phyloP scores from a whole-genome alignment of 2,888 invertebrate species.

The Merodon equestris region DNA sequence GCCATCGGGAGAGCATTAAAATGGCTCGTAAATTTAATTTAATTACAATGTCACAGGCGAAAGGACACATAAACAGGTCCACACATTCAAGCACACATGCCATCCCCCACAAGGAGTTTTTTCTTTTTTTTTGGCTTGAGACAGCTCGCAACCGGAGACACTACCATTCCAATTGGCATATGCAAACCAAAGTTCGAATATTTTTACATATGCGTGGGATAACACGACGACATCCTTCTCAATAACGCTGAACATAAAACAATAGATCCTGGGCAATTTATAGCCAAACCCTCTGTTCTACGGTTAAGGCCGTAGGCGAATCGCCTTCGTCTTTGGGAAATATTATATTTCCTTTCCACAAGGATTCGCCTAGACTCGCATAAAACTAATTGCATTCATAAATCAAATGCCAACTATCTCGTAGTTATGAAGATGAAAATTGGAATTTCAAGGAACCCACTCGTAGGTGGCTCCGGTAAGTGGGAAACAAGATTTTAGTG shows the following conservation, averaged over 20 bases:
- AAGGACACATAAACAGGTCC: neutral
- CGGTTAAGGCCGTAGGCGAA: conserved; percentile 7
- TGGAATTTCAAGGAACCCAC: conserved; percentile 56
- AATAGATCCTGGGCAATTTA: conserved; percentile 59
- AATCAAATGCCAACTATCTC: conserved; percentile 60
- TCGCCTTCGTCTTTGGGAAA: conserved; percentile 44
- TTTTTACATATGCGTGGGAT: conserved; percentile 31
- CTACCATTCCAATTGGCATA: conserved; percentile 35
- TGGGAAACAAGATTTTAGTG: conserved; percentile 3
- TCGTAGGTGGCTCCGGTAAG: conserved; percentile 14
- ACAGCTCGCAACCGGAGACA: conserved; percentile 14
- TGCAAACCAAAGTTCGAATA: neutral
- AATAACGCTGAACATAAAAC: conserved; percentile 5
- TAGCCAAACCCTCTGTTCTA: conserved; percentile 25
- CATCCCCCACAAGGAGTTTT: neutral
- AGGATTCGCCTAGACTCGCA: conserved; percentile 26
- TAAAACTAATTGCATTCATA: conserved; percentile 64
- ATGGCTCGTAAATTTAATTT: conserved; percentile 66
- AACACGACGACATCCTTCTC: neutral
- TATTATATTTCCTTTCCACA: conserved; percentile 1
- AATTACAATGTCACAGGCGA: conserved; percentile 43
- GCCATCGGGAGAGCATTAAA: conserved; percentile 51
- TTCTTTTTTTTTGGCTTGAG: neutral
- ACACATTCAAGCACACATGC: neutral
- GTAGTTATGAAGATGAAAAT: conserved; percentile 53